phyloP scores from a whole-genome alignment of 2,888 invertebrate genomes.

The Drosophila niveifrons region DNA sequence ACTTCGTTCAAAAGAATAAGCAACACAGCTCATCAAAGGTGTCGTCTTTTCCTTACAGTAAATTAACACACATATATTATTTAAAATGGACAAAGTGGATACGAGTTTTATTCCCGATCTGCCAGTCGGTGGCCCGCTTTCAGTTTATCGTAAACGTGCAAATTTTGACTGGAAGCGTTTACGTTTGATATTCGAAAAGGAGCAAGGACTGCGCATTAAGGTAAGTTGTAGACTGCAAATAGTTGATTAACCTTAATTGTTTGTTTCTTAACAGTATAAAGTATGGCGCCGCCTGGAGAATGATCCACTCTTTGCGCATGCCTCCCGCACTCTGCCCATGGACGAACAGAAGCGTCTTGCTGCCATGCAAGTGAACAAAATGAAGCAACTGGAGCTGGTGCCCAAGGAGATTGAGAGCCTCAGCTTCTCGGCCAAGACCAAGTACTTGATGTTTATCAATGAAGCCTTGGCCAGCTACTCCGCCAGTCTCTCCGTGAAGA shows the following conservation, averaged over 20 bases:
- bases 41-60: conserved; percentile 20
- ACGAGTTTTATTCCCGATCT: conserved; percentile 89
- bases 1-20: conserved; percentile 15
- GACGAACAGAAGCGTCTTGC: conserved; percentile 91
- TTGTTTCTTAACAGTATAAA: conserved; percentile 87
- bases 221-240: conserved; percentile 86
- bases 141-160: conserved; percentile 91
- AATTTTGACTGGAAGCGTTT: conserved; percentile 95
- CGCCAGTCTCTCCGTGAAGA: conserved; percentile 91
- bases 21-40: conserved; percentile 14
- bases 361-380: conserved; percentile 89
- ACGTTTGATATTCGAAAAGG: conserved; percentile 92
- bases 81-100: conserved; percentile 81
- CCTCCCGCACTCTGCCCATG: conserved; percentile 87
- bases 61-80: not conserved
- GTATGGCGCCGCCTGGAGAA: conserved; percentile 92
- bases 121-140: conserved; percentile 89
- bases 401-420: conserved; percentile 88
- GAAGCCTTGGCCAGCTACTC: conserved; percentile 90
- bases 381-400: conserved; percentile 89
- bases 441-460: conserved; percentile 91
- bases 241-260: not conserved
- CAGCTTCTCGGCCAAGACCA: conserved; percentile 89
- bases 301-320: conserved; percentile 92
- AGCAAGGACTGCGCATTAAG: conserved; percentile 91